phyloP scores from a whole-genome alignment of 2,797 vertebrate species.

The Pantherophis vulpinus region DNA sequence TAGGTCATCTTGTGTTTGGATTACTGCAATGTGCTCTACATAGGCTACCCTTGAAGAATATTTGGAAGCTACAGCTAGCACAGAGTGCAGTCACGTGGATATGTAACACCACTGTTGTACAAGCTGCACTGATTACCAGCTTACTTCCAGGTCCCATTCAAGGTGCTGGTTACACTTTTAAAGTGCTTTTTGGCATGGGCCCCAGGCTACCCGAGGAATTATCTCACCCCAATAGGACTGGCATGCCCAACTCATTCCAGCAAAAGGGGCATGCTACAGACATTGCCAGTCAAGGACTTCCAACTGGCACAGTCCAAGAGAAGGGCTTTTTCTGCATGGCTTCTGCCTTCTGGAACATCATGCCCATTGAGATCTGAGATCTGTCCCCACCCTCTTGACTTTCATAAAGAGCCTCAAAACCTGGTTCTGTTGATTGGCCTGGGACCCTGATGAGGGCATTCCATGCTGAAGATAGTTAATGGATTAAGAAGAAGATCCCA shows the following conservation, averaged over 20 bases:
- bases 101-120: background rate
- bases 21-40: background rate
- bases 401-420: background rate
- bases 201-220: background rate
- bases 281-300: background rate
- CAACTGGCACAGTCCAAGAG: background rate
- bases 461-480: background rate
- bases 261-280: background rate
- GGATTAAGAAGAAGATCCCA: background rate
- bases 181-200: background rate
- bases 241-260: background rate
- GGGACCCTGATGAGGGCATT: background rate
- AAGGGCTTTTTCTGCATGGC: background rate
- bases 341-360: background rate
- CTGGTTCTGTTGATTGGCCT: background rate
- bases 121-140: background rate
- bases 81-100: background rate
- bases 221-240: background rate
- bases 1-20: background rate
- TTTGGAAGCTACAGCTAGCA: background rate
- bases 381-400: background rate
- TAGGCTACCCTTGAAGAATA: background rate
- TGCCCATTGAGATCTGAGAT: too few relatives aligned
- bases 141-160: background rate
- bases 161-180: background rate